Base-by-base conservation (phyloP, 2,113 vertebrate species). In the Calyptomena viridis region DNA sequence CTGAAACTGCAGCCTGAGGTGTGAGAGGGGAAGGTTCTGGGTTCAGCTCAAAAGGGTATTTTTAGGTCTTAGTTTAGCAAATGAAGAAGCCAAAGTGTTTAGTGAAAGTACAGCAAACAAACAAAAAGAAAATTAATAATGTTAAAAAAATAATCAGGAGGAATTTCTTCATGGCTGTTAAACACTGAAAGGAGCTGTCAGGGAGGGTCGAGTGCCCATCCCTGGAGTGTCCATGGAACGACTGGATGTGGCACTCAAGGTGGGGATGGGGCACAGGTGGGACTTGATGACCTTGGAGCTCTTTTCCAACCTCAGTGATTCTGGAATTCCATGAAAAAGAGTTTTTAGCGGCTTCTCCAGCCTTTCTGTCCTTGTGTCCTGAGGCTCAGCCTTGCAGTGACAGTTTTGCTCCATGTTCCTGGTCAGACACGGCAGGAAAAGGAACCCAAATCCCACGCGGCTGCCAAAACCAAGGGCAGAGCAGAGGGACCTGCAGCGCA, bases 401-500 rank as follows among this genome's bases (percentile, higher is more conserved):
- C 58, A 4, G 24, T 6, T 78, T 30, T 7, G 25, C 5, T 37
- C 16, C 62, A 0, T 13, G 5, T 11, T 22, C 30, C 47, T 12
- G 15, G 4, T 15, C 24, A 8, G 14, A 40, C 14, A 42, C 12
- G 27, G n/a, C 6, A 14, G 33, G 10, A 35, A 8, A 46, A 79
- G 35, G 62, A 75, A 6, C 30, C 30, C 27, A 3, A 8, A 7
- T 1, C 8, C 40, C 33, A 3, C 2, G 0, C 1, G 4, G 59
- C 4, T 14, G 9, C n/a, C 66, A 18, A 78, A 58, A 35, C 5
- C 11, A 0, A 0, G 1, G 31, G 15, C 31, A 63, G 49, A 60
- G 64, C 64, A 31, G 52, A 0, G 0, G 2, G 52, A 0, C 53
- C 16, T 24, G 25, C 5, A 3, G 18, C 15, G 25, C 8, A 1